Evolutionary conservation across 30 jellyfish, hydroid and myxozoan species (phyloP), one percentile per base, ranked within the genome.

Genomic region (Aurelia coerulea): DNA sequence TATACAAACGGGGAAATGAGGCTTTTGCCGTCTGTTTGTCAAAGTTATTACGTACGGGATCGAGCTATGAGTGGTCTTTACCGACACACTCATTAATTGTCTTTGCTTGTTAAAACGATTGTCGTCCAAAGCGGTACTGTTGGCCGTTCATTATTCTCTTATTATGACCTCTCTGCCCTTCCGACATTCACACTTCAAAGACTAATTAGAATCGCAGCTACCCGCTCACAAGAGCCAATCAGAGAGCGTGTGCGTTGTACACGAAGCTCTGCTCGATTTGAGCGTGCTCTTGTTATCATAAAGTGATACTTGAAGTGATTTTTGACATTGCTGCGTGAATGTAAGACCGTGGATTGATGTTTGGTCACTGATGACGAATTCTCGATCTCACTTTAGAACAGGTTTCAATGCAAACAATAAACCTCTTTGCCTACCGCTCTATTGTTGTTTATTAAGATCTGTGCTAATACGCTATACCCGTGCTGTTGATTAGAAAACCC

Each of bases 181-280:
- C 96, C 96, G 96, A 88, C 96, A 68, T 88, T 88, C 90, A 79
- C 96, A 88, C 96, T 73, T 88, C 96, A 62, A 78, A 79, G 71
- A 79, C 89, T 88, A 88, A 88, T 88, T 88, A 88, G 69, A 81
- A 68, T 88, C 89, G 96, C 73, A 78, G 84, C 87, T 59, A 78
- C 90, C 96, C 90, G 89, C 58, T 53, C 56, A n/a, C 74, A 32
- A 73, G 33, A 77, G 90, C 95, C 89, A 88, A 71, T 88, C 90
- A 72, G 77, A 73, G 15, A 50, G 56, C 87, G 86, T 68, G 93
- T 70, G 66, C 72, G 75, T 49, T 81, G 76, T 81, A 52, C 84
- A 33, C 68, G 76, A 42, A 67, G 58, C 83, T 29, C 75, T 70
- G 75, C 60, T 70, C 91, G 71, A 80, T 42, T 14, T 66, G 71